phyloP scores from a whole-genome alignment of 2,888 invertebrate genomes.

The Synanthedon tipuliformis region DNA sequence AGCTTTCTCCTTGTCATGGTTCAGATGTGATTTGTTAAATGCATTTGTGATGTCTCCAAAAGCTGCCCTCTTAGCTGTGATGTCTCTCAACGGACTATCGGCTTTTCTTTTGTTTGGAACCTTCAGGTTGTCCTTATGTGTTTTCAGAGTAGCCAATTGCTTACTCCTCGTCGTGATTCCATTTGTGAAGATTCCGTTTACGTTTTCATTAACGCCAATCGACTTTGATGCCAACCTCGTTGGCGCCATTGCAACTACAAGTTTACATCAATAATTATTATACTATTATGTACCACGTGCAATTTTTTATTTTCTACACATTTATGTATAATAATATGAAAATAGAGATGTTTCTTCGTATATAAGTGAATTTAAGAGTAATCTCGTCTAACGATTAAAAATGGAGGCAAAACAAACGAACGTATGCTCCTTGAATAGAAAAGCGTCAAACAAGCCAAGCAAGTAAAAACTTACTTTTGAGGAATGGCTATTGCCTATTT shows the following conservation, averaged over 20 bases:
- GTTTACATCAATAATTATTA: background rate
- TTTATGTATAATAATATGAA: background rate
- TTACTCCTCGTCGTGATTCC: slow-evolving; percentile 74
- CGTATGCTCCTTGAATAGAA: slow-evolving; percentile 20
- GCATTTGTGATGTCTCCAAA: slow-evolving; percentile 89
- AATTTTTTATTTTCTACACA: slow-evolving; percentile 13
- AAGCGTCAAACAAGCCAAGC: slow-evolving; percentile 28
- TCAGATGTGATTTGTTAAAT: slow-evolving; percentile 47
- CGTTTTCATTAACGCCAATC: slow-evolving; percentile 56
- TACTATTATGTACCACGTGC: slow-evolving; percentile 35
- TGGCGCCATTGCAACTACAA: slow-evolving; percentile 69
- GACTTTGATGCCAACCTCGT: slow-evolving; percentile 68
- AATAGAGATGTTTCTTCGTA: slow-evolving; percentile 9
- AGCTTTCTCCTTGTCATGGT: slow-evolving; percentile 48
- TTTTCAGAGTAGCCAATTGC: slow-evolving; percentile 62
- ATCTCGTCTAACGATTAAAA: slow-evolving; percentile 47
- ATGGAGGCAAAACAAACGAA: slow-evolving; percentile 68
- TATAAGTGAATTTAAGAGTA: slow-evolving; percentile 37
- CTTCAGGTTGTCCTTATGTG: slow-evolving; percentile 55
- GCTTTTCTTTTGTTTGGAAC: slow-evolving; percentile 82
- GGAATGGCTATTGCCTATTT: slow-evolving; percentile 48
- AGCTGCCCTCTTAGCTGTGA: slow-evolving; percentile 82
- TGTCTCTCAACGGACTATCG: slow-evolving; percentile 81
- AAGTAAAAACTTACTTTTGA: slow-evolving; percentile 38
- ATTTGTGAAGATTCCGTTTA: slow-evolving; percentile 54